Evolutionary conservation across 1,140 invertebrate genomes (phyloP).

Genomic region (Antheraea pernyi): DNA sequence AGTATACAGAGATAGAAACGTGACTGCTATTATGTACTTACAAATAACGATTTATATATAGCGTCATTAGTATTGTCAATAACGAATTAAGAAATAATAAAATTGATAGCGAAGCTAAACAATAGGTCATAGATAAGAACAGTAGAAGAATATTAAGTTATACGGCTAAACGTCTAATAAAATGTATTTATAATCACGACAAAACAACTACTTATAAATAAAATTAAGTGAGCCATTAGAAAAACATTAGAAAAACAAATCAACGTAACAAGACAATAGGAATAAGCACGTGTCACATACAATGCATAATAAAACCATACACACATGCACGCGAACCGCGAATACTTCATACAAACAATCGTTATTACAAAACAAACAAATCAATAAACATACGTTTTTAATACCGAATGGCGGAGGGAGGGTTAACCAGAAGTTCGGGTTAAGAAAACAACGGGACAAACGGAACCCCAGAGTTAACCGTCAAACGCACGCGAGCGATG

Average conservation of each 20-base stretch:
- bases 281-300: neutral
- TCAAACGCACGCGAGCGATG: conserved; percentile 26
- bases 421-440: conserved; percentile 15
- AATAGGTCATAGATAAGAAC: neutral
- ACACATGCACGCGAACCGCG: neutral
- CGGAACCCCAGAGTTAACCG: conserved; percentile 19
- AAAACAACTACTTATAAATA: neutral
- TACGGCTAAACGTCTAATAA: neutral
- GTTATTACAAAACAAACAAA: conserved; percentile 28
- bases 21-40: too few relatives aligned
- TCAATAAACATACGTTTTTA: conserved; percentile 22
- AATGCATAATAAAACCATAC: conserved; percentile 10
- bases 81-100: neutral
- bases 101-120: neutral
- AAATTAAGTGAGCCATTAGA: neutral
- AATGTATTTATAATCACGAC: too few relatives aligned
- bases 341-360: conserved; percentile 12
- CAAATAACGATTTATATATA: too few relatives aligned
- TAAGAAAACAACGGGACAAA: conserved; percentile 17
- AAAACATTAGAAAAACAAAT: neutral
- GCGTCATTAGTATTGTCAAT: too few relatives aligned
- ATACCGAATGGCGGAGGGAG: conserved; percentile 6
- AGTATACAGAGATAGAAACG: neutral
- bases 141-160: neutral
- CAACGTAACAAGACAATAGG: neutral